These are phyloP conservation scores for Drosophila parvula DNA, from an alignment of 1,140 invertebrate species.

Conservation along the genomic window DNA sequence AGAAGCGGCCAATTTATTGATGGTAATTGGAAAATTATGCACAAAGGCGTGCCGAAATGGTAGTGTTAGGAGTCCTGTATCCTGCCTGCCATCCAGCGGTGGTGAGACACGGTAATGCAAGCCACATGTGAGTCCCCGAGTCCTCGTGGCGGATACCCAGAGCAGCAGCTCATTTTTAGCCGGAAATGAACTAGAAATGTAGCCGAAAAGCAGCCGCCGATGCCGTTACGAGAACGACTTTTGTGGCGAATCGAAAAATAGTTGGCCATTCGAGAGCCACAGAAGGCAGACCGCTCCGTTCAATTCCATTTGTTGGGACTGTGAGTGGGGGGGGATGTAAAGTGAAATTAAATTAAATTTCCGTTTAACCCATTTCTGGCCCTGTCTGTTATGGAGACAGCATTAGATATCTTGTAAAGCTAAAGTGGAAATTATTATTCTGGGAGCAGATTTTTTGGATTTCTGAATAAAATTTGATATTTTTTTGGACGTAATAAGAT, in stretches of 20 bases:
- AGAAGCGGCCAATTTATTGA: conserved; percentile 56
- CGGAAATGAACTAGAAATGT: conserved; percentile 80
- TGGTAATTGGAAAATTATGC: conserved; percentile 79
- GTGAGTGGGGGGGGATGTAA: conserved; percentile 7
- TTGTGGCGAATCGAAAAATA: conserved; percentile 75
- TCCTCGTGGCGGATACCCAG: conserved; percentile 30
- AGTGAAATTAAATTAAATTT: conserved; percentile 78
- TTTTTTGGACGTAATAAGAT: no score
- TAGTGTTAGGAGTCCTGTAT: conserved; percentile 9
- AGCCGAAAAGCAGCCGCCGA: conserved; percentile 59
- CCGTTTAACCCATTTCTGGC: conserved; percentile 58
- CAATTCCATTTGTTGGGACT: conserved; percentile 4
- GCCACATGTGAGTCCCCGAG: conserved; percentile 49
- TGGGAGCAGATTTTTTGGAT: not conserved
- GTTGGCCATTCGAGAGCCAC: conserved; percentile 38
- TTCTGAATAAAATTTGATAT: not conserved
- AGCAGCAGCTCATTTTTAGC: conserved; percentile 77
- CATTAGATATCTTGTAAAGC: not conserved
- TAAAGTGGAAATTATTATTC: not conserved
- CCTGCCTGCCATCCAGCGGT: conserved; percentile 11
- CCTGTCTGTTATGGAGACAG: not conserved
- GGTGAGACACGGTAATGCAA: conserved; percentile 11
- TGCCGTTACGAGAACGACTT: conserved; percentile 50
- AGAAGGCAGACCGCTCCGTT: conserved; percentile 17
- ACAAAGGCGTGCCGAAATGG: conserved; percentile 57